Percentiles rank a stretch among this genome's conserved stretches.
Evolutionary conservation across 2,888 invertebrate species (phyloP).

Genomic region (Cheilosia grossa): DNA sequence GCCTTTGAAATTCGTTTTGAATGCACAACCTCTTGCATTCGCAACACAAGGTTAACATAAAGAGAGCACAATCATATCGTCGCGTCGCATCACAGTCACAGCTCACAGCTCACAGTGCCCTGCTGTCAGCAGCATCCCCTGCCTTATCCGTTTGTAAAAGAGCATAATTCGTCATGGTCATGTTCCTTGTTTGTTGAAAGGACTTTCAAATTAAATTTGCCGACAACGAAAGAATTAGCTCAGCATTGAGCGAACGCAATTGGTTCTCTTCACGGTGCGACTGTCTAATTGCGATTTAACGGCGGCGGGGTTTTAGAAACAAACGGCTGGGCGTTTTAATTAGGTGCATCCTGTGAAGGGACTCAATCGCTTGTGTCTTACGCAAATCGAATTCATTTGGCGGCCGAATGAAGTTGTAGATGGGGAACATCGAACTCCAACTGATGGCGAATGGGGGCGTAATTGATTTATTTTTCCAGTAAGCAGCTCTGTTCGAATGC

Average conservation of each 20-base stretch:
- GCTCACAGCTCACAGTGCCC: slow-evolving; percentile 1
- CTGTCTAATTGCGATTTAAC: slow-evolving; percentile 63
- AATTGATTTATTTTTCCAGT: background rate
- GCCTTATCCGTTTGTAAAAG: slow-evolving; percentile 29
- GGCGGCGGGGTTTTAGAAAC: slow-evolving; percentile 45
- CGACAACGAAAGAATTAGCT: slow-evolving; percentile 44
- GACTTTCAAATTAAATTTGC: slow-evolving; percentile 65
- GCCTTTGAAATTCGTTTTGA: slow-evolving; percentile 18
- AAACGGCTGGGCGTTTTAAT: slow-evolving; percentile 51
- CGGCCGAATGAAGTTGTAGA: background rate
- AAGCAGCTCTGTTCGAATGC: background rate
- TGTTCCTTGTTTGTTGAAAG: slow-evolving; percentile 52
- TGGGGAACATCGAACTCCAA: too few species aligned
- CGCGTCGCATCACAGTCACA: background rate
- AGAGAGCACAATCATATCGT: slow-evolving; percentile 37
- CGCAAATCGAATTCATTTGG: slow-evolving; percentile 43
- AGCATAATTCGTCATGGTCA: slow-evolving; percentile 69
- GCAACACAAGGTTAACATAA: slow-evolving; percentile 9
- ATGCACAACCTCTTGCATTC: slow-evolving; percentile 47
- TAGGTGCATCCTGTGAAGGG: slow-evolving; percentile 35
- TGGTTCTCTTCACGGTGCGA: slow-evolving; percentile 27
- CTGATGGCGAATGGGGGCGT: too few species aligned
- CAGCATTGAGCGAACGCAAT: slow-evolving; percentile 20
- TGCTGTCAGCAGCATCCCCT: slow-evolving; percentile 36
- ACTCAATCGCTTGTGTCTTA: slow-evolving; percentile 23